Conservation (phyloP, 2,888 invertebrate species). For the Tanytarsus gracilentus region DNA sequence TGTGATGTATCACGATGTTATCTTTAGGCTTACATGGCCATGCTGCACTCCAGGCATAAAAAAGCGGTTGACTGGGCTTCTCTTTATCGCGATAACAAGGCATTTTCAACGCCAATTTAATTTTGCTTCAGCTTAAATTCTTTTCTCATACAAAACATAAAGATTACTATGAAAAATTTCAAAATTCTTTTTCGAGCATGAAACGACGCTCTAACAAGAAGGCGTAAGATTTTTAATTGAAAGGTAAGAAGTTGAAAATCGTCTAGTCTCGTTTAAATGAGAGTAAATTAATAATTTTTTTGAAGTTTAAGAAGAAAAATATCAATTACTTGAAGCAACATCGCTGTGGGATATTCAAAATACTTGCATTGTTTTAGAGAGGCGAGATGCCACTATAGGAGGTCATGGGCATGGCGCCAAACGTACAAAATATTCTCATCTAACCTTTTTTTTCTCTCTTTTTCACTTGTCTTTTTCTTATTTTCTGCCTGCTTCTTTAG, state of each 20-base stretch:
- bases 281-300: too few relatives aligned
- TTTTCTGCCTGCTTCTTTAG: slow-evolving; percentile 10
- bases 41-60: slow-evolving; percentile 14
- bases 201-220: slow-evolving; percentile 29
- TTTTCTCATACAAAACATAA: background rate
- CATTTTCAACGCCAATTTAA: slow-evolving; percentile 6
- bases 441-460: slow-evolving; percentile 26
- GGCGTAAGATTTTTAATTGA: slow-evolving; percentile 28
- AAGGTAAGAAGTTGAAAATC: slow-evolving; percentile 21
- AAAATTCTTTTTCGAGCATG: background rate
- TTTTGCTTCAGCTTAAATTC: background rate
- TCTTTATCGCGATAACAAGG: slow-evolving; percentile 8
- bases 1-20: slow-evolving; percentile 1
- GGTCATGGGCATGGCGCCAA: slow-evolving; percentile 28
- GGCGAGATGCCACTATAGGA: slow-evolving; percentile 23
- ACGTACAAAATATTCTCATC: slow-evolving; percentile 4
- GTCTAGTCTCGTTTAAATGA: background rate
- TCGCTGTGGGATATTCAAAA: slow-evolving; percentile 28
- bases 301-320: slow-evolving; percentile 17
- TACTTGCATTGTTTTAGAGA: slow-evolving; percentile 25
- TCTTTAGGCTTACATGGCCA: slow-evolving; percentile 8
- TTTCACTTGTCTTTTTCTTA: background rate
- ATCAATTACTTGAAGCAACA: slow-evolving; percentile 25
- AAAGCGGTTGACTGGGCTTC: background rate
- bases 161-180: background rate